Percentiles rank a stretch among this genome's conserved stretches.
Evolutionary conservation across 2,113 vertebrate species (phyloP).

Genomic region (Bufo bufo): DNA sequence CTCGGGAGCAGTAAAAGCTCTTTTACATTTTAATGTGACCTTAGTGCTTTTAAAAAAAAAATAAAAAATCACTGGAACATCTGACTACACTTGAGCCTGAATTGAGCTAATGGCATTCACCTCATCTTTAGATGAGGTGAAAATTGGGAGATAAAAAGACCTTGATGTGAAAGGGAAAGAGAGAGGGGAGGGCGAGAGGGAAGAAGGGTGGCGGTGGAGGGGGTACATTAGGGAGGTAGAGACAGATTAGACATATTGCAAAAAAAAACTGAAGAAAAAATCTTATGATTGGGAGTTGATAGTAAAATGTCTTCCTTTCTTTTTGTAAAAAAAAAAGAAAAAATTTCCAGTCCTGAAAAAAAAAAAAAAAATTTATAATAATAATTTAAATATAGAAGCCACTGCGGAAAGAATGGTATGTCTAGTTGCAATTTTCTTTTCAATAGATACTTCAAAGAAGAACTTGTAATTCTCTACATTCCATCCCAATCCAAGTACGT

Average conservation of each 20-base stretch:
- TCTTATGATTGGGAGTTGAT: conserved; percentile 81
- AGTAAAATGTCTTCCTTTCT: conserved; percentile 80
- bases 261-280: conserved; percentile 67
- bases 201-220: conserved; percentile 16
- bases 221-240: conserved; percentile 60
- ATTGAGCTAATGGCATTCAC: conserved; percentile 87
- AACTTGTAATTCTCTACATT: too few relatives aligned
- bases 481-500: too few relatives aligned
- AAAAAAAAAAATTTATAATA: too few relatives aligned
- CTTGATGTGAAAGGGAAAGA: conserved; percentile 78
- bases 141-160: conserved; percentile 90
- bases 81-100: conserved; percentile 85
- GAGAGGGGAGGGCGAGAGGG: conserved; percentile 58
- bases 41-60: conserved; percentile 76
- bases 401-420: too few relatives aligned
- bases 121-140: conserved; percentile 85
- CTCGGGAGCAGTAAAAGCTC: conserved; percentile 77
- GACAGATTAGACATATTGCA: conserved; percentile 82
- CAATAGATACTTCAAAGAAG: too few relatives aligned
- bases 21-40: conserved; percentile 87
- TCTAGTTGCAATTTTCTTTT: too few relatives aligned
- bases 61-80: conserved; percentile 77
- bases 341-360: conserved; percentile 69
- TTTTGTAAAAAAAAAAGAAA: conserved; percentile 69
- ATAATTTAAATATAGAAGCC: too few relatives aligned